phyloP scores from a whole-genome alignment of 2,113 vertebrate genomes.

The Pteruthius melanotis region DNA sequence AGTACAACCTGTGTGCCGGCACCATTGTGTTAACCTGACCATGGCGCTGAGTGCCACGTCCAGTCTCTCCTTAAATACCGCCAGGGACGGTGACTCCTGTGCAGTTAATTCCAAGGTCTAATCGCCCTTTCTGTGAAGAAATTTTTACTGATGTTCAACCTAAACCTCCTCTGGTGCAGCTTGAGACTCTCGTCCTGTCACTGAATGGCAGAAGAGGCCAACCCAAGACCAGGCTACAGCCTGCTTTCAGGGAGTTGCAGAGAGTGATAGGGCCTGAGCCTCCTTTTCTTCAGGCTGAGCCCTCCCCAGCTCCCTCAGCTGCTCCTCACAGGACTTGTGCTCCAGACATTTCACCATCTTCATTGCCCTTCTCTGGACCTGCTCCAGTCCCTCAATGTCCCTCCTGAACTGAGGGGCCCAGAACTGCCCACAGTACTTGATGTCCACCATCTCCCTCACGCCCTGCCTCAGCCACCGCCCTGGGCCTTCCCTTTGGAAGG shows the following conservation, averaged over 20 bases:
- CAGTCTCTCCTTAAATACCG: too few relatives aligned
- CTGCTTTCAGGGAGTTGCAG: background rate
- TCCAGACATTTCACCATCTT: background rate
- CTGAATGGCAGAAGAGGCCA: background rate
- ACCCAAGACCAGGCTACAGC: background rate
- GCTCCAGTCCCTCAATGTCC: background rate
- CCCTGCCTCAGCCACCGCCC: fast-evolving
- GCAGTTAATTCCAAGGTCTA: background rate
- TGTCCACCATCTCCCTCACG: fast-evolving
- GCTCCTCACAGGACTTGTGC: fast-evolving
- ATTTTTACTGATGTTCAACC: background rate
- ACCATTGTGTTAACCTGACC: fast-evolving
- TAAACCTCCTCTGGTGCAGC: fast-evolving
- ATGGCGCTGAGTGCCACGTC: too few relatives aligned
- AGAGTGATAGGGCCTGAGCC: fast-evolving
- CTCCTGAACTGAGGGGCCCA: background rate
- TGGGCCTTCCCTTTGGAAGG: fast-evolving
- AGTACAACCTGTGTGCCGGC: fast-evolving
- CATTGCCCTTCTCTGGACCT: background rate
- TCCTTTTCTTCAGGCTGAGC: background rate
- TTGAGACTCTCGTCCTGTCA: background rate
- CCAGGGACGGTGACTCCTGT: too few relatives aligned
- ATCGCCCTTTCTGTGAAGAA: background rate
- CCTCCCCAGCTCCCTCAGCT: background rate
- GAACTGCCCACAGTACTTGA: fast-evolving